Base-by-base conservation (phyloP, 2,888 invertebrate species). In the Idaea biselata region DNA sequence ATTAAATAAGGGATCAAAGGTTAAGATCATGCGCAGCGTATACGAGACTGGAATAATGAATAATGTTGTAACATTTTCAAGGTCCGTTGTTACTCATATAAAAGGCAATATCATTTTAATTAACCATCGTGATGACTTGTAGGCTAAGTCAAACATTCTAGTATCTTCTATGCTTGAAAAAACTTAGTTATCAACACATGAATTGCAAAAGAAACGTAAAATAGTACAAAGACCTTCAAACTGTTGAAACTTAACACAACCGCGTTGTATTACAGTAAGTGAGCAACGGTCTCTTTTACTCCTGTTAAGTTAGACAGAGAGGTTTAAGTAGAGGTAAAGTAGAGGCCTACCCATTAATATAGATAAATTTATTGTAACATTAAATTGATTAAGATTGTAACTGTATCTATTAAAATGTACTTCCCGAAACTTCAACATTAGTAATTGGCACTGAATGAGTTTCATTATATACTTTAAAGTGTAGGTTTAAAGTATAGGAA, bases 11-110 rank as follows among this genome's bases (percentile, higher is more conserved):
- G 55, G 71, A 60, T 59, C 65, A 71, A 71, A 72, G 72, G 66
- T 72, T 67, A 69, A 59, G 62, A 64, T 65, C 60, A 60, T 68
- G 57, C 65, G 61, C 58, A 62, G 61, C 25, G 55, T 61, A 58
- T 63, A 59, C 55, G 63, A 53, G 58, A 61, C 33, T 61, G 56
- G 44, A 18, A 60, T 56, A 11, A 14, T 44, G 56, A 56, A 18
- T 18, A 18, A 56, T 18, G 17, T 11, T 7, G 8, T 56, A 56
- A 14, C 44, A 14, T n/a, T 5, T 55, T 17, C 53, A 53, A 59
- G 53, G 59, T 44, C 17, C 18, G 53, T 18, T 54, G 11, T 16
- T 17, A 18, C 11, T 18, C 44, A 6, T 59, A 44, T 44, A 8
- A 14, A 44, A 11, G 44, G 8, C 32, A 4, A 44, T 44, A 44